Evolutionary conservation across 2,888 invertebrate genomes (phyloP), one percentile per base, ranked within the genome.

Genomic region (Aphelenchoides bicaudatus): DNA sequence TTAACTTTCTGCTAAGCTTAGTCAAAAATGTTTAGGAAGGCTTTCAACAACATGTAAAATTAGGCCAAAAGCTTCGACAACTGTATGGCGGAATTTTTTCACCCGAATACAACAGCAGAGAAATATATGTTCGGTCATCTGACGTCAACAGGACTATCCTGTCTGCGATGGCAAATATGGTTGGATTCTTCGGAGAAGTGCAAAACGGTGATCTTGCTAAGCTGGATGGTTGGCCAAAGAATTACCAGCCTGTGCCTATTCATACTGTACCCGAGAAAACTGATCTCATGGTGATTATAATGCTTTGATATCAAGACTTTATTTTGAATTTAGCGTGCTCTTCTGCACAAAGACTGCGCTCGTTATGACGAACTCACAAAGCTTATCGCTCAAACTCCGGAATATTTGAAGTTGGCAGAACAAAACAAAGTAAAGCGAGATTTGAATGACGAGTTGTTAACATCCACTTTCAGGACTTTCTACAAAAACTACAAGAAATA

Each of bases 181-280:
- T 49, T 31, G 49, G 49, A 4, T 49, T 49, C 49, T 49, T 39
- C 39, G 34, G 34, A 5, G 49, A 39, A 13, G 39, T 10, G 34
- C 30, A 39, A 21, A 25, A 43, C 23, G 34, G 34, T n/a, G 34
- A 34, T n/a, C n/a, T 10, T n/a, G 10, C 34, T 10, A 10, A 10
- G 34, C 10, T 34, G 34, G 34, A 34, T n/a, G 34, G 34, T n/a
- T 43, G 43, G 43, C 43, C 43, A n/a, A 10, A 8, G 8, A 25
- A 25, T 43, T 43, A 21, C 23, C 10, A 6, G 16, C 43, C 43
- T 8, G 43, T 43, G 8, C 43, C 43, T 10, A 43, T 43, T 43
- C 43, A 43, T 25, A 25, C 43, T 8, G 43, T 43, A 10, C 43
- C 43, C 43, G 43, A 43, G 23, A 25, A 43, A 43, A 21, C 25